Evolutionary conservation across 2,888 invertebrate species (phyloP).

Genomic region (Epinotia brunnichana): DNA sequence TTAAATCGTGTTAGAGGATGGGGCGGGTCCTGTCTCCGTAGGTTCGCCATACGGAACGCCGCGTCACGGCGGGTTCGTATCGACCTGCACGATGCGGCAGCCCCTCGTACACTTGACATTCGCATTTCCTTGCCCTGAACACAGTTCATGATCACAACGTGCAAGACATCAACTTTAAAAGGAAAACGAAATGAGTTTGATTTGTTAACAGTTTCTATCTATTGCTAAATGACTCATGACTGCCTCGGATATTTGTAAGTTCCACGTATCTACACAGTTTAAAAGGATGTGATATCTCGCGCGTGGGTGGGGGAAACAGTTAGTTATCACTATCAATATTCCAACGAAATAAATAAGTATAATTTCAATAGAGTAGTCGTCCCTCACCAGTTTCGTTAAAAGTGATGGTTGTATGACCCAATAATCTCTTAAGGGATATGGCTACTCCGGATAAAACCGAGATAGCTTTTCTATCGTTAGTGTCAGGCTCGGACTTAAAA

Average conservation of each 20-base stretch:
- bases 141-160: conserved; percentile 47
- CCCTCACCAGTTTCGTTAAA: background rate
- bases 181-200: background rate
- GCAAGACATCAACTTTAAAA: background rate
- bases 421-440: background rate
- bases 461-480: too few species aligned
- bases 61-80: conserved; percentile 49
- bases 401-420: background rate
- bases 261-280: background rate
- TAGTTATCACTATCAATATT: conserved; percentile 22
- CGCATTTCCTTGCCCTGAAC: conserved; percentile 55
- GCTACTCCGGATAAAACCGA: too few species aligned
- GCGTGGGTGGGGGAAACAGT: conserved; percentile 34
- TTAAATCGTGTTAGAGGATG: conserved; percentile 13
- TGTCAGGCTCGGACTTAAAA: too few species aligned
- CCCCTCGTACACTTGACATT: conserved; percentile 75
- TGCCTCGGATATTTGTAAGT: background rate
- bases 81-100: conserved; percentile 56
- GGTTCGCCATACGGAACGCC: conserved; percentile 23
- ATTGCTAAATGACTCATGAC: too few species aligned
- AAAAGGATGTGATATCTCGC: conserved; percentile 22
- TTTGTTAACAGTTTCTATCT: background rate
- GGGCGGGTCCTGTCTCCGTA: conserved; percentile 35
- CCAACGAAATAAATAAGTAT: background rate
- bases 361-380: conserved; percentile 9